Evolutionary conservation across 2,113 vertebrate species (phyloP).

Genomic region (Chaetorhynchus papuensis): DNA sequence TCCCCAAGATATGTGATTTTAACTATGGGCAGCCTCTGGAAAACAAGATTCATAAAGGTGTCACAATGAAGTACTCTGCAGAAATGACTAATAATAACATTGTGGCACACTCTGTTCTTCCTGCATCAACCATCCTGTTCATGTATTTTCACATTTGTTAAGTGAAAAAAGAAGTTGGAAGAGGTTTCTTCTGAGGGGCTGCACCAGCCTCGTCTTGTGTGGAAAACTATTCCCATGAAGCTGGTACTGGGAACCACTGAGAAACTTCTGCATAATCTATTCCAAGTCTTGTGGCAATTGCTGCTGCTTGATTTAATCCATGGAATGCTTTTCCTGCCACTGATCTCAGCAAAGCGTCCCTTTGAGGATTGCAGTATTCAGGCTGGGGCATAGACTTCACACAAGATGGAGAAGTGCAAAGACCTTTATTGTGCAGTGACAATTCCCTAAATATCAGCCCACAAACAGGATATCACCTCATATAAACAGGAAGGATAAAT

Average conservation of each 20-base stretch:
- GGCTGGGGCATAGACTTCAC: too few species aligned
- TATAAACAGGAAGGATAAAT: too few species aligned
- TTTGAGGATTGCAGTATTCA: too few species aligned
- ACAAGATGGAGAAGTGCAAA: too few species aligned
- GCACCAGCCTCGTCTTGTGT: too few species aligned
- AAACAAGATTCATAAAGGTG: neutral
- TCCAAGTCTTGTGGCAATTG: neutral
- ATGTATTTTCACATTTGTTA: neutral
- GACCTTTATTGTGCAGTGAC: too few species aligned
- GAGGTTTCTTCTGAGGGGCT: neutral
- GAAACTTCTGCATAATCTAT: rapidly evolving
- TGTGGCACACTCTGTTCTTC: too few species aligned
- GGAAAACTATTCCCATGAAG: neutral
- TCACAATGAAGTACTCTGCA: neutral
- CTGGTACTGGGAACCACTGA: neutral
- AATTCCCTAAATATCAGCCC: too few species aligned
- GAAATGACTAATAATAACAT: neutral
- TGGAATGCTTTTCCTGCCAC: neutral
- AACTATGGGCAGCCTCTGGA: neutral
- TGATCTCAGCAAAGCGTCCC: neutral
- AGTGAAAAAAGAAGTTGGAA: neutral
- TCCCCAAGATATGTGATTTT: neutral
- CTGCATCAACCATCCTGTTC: neutral
- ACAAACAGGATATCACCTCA: too few species aligned
- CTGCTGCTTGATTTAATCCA: neutral